A percentile compares a stretch with the other conserved stretches of the same genome.
Conservation (phyloP, 1,140 invertebrate species). For the Drosophila erecta region DNA sequence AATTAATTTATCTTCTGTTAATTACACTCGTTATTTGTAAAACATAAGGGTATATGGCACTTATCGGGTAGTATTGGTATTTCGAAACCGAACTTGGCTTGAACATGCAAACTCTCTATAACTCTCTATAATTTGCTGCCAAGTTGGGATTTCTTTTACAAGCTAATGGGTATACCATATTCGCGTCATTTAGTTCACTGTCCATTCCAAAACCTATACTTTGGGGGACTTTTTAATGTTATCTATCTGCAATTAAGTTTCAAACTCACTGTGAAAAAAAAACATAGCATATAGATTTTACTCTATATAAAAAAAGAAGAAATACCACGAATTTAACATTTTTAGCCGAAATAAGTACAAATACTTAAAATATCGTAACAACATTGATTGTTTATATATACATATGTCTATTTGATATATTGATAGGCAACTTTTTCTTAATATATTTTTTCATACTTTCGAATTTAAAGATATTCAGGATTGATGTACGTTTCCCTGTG, state of each 20-base stretch:
- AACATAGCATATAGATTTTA: not conserved
- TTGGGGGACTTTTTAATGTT: not conserved
- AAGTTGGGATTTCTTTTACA: no score
- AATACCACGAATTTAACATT: no score
- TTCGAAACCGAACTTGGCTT: not conserved
- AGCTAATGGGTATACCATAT: not conserved
- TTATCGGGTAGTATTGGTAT: not conserved
- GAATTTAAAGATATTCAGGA: no score
- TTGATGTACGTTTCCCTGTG: constrained; percentile 9
- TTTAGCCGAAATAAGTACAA: no score
- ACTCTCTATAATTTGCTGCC: not conserved
- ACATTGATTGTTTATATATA: no score
- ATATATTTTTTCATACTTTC: not conserved
- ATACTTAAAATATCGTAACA: no score
- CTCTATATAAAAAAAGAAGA: no score
- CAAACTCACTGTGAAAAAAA: not conserved
- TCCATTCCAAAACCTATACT: no score
- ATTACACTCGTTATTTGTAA: constrained; percentile 28
- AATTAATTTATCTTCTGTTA: constrained; percentile 79
- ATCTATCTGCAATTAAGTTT: constrained; percentile 1
- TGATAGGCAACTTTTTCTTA: not conserved
- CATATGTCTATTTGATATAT: not conserved
- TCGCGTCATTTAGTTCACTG: not conserved
- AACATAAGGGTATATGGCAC: constrained; percentile 1
- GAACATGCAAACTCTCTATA: not conserved